Conservation (phyloP, 64 coral and sea anemone genomes). For the Montipora efflorescens region DNA sequence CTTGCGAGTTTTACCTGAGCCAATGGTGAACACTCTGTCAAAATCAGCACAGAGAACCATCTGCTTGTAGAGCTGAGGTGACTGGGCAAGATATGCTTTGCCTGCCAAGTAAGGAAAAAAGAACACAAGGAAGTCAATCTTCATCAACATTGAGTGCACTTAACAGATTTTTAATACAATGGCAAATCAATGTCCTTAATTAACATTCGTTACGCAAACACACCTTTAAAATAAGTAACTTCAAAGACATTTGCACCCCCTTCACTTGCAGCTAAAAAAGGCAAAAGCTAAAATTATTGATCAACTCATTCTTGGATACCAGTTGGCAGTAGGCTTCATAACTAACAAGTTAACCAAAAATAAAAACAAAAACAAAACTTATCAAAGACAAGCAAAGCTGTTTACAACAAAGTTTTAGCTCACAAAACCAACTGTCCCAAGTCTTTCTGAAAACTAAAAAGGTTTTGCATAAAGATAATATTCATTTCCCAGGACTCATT, state of each 20-base stretch:
- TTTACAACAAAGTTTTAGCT: no score
- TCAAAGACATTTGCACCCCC: conserved; percentile 99
- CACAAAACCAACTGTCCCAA: no score
- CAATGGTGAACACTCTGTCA: conserved; percentile 96
- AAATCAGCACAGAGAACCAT: conserved; percentile 96
- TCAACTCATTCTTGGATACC: not conserved
- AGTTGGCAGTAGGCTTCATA: no score
- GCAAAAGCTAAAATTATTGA: not conserved
- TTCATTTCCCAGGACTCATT: no score
- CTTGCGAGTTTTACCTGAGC: conserved; percentile 66
- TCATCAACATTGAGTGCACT: not conserved
- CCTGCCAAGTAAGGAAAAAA: conserved; percentile 45
- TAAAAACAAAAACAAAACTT: no score
- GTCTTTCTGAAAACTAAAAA: no score
- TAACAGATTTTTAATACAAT: not conserved
- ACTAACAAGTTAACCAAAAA: no score
- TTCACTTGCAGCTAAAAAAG: conserved; percentile 87
- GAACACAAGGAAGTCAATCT: not conserved
- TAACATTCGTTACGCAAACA: not conserved
- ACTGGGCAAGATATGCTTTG: conserved; percentile 95
- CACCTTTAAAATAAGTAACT: conserved; percentile 97
- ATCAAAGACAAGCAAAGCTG: no score
- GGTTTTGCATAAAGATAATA: no score
- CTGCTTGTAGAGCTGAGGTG: conserved; percentile 99
- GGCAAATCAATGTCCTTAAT: not conserved